phyloP scores from a whole-genome alignment of 2,113 vertebrate genomes.

The Oxyura jamaicensis region DNA sequence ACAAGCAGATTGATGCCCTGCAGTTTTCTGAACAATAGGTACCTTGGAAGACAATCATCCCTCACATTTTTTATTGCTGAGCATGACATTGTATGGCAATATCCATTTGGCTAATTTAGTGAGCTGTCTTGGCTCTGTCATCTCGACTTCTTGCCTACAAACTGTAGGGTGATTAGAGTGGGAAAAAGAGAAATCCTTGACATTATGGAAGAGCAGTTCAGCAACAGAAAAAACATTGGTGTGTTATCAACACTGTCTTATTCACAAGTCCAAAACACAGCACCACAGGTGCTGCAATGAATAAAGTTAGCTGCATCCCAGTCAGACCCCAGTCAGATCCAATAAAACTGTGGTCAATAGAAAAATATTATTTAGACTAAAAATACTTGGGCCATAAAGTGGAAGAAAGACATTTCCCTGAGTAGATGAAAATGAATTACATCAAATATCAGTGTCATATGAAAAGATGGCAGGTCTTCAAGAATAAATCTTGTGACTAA shows the following conservation, averaged over 20 bases:
- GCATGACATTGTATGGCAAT: neutral
- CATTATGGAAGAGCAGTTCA: neutral
- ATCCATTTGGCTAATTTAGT: neutral
- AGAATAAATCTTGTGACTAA: neutral
- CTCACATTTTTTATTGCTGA: neutral
- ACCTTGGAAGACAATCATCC: neutral
- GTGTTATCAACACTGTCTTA: neutral
- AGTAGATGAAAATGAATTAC: neutral
- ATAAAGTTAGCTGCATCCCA: neutral
- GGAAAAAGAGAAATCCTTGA: neutral
- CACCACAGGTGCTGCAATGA: neutral
- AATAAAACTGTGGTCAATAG: neutral
- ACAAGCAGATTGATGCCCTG: fast-evolving
- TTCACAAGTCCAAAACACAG: neutral
- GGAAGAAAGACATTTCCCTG: neutral
- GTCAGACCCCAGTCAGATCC: neutral
- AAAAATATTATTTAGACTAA: neutral
- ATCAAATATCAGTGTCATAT: neutral
- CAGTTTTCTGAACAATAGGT: neutral
- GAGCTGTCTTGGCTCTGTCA: neutral
- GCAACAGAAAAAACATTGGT: neutral
- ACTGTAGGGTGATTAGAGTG: neutral
- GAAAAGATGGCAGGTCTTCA: neutral
- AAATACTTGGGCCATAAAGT: neutral
- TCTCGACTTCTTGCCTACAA: neutral